Percentiles rank a stretch among this genome's conserved stretches.
phyloP scores from a whole-genome alignment of 2,888 invertebrate species.

The Lepidocyrtoides sp. region DNA sequence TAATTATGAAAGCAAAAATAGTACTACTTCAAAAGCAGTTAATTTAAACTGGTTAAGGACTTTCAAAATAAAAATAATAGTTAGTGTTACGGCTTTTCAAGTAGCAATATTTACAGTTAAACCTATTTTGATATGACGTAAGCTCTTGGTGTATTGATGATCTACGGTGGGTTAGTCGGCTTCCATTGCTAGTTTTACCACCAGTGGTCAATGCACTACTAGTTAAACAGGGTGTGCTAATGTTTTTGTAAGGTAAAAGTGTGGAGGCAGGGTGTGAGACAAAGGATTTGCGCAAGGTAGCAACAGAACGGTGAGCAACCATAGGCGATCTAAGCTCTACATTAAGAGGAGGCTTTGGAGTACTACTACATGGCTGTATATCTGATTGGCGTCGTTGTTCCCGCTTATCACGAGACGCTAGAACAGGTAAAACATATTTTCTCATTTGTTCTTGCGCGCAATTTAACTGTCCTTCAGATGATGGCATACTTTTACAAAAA shows the following conservation, averaged over 20 bases:
- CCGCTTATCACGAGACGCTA: conserved; percentile 24
- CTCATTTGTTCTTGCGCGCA: too few relatives aligned
- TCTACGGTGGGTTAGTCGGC: conserved; percentile 60
- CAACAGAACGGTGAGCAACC: conserved; percentile 43
- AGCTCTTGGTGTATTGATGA: conserved; percentile 57
- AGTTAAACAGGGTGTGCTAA: neutral
- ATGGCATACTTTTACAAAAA: too few relatives aligned
- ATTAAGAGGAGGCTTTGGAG: neutral
- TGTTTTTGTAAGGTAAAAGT: conserved; percentile 3
- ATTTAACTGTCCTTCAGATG: neutral
- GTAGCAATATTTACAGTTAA: conserved; percentile 5
- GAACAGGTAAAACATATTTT: neutral
- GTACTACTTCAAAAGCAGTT: conserved; percentile 42
- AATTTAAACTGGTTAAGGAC: neutral
- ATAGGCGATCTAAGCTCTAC: conserved; percentile 44
- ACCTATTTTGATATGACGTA: conserved; percentile 61
- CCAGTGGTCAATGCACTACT: conserved; percentile 47
- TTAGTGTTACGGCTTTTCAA: neutral
- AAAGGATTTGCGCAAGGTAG: conserved; percentile 61
- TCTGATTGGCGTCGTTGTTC: conserved; percentile 40
- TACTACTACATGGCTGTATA: neutral
- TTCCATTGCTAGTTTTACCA: conserved; percentile 51
- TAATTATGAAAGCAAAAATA: conserved; percentile 3
- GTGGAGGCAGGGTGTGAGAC: conserved; percentile 24
- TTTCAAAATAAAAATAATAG: neutral